Percentiles rank a stretch among this genome's conserved stretches.
phyloP scores from a whole-genome alignment of 2,113 vertebrate species.

The Bettongia penicillata region DNA sequence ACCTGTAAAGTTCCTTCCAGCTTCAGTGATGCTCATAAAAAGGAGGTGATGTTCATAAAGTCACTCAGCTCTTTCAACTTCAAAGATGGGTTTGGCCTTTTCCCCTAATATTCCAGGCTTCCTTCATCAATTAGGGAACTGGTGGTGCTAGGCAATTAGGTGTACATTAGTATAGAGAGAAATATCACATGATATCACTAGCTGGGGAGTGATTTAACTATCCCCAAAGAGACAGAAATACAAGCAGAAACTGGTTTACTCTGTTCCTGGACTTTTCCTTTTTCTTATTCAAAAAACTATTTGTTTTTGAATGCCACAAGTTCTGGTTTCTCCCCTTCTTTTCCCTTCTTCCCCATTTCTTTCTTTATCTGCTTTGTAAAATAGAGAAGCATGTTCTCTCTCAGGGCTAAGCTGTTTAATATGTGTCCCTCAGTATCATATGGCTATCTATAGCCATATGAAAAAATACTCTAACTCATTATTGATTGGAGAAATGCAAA shows the following conservation, averaged over 20 bases:
- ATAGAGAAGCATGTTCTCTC: background rate
- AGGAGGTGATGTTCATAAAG: background rate
- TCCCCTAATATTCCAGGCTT: background rate
- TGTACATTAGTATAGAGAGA: background rate
- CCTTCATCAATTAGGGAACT: background rate
- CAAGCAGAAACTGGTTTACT: background rate
- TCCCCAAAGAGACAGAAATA: background rate
- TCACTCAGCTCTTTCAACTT: background rate
- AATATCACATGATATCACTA: background rate
- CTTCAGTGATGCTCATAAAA: background rate
- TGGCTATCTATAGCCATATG: too few relatives aligned
- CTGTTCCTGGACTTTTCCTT: background rate
- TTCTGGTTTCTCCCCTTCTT: background rate
- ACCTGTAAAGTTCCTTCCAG: background rate
- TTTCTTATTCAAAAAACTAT: background rate
- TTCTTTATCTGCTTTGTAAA: background rate
- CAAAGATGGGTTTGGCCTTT: background rate
- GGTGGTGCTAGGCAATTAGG: background rate
- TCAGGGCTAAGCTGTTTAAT: background rate
- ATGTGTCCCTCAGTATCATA: too few relatives aligned
- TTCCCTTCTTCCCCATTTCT: background rate
- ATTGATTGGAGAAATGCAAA: too few relatives aligned
- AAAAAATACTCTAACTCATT: too few relatives aligned
- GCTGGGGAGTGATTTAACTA: background rate
- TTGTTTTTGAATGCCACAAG: background rate